These are phyloP conservation scores for Eurytoma adleriae DNA, from an alignment of 2,888 invertebrate genomes.

Conservation along the genomic window DNA sequence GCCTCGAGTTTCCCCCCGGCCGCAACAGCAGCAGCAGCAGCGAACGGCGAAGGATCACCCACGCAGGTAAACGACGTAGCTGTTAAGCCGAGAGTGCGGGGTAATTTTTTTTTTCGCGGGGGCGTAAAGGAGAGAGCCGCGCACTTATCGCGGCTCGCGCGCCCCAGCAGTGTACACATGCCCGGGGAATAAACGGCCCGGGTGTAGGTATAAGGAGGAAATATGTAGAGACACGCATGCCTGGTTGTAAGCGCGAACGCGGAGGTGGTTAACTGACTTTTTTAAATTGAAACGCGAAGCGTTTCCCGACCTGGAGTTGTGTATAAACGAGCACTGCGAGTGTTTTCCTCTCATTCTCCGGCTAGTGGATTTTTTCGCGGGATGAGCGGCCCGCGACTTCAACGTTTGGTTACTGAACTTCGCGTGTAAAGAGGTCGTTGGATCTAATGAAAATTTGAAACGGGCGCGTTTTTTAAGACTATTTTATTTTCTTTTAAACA, in stretches of 20 bases:
- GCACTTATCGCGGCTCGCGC: constrained; percentile 25
- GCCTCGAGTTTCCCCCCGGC: background rate
- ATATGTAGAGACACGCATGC: constrained; percentile 37
- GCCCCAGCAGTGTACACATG: constrained; percentile 24
- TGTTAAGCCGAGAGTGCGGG: background rate
- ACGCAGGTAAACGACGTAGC: background rate
- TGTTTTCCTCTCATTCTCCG: background rate
- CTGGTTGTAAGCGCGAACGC: background rate
- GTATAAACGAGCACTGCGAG: constrained; percentile 3
- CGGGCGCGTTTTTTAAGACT: too few species aligned
- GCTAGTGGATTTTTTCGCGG: background rate
- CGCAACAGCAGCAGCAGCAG: background rate
- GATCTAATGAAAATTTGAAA: too few species aligned
- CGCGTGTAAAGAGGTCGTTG: too few species aligned
- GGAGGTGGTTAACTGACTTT: constrained; percentile 7
- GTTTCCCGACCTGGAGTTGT: background rate
- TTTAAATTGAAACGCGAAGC: constrained; percentile 41
- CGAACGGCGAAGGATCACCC: background rate
- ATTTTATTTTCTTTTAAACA: too few species aligned
- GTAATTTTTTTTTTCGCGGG: background rate
- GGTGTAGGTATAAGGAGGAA: background rate
- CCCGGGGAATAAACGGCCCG: background rate
- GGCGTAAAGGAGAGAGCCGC: constrained; percentile 17
- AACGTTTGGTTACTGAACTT: too few species aligned
- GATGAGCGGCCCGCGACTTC: background rate